These are phyloP conservation scores for Watsonalla binaria DNA, from an alignment of 2,888 invertebrate species.

Conservation along the genomic window DNA sequence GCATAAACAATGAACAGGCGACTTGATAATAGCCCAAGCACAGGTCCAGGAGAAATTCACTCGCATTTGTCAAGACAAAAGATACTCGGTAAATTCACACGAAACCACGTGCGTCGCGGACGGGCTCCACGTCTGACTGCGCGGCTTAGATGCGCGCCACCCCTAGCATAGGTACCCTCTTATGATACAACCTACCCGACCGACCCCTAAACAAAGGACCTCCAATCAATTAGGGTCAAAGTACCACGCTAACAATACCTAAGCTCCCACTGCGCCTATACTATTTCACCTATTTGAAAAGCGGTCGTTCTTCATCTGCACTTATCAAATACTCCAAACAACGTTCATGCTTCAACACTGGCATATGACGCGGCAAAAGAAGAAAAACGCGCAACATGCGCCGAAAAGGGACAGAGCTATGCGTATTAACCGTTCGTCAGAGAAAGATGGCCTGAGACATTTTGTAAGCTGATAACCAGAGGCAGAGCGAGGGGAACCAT, in stretches of 20 bases:
- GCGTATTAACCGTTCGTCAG: conserved; percentile 51
- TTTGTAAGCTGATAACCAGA: conserved; percentile 79
- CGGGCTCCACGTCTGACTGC: conserved; percentile 60
- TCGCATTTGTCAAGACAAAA: conserved; percentile 56
- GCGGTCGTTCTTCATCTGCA: conserved; percentile 36
- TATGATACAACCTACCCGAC: conserved; percentile 58
- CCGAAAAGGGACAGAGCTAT: conserved; percentile 60
- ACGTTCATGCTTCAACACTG: conserved; percentile 59
- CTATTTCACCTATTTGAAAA: conserved; percentile 25
- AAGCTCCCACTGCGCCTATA: conserved; percentile 21
- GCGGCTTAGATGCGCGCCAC: conserved; percentile 64
- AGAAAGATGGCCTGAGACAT: conserved; percentile 67
- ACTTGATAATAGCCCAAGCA: conserved; percentile 9
- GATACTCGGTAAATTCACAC: conserved; percentile 47
- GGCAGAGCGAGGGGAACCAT: conserved; percentile 74
- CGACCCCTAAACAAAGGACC: conserved; percentile 65
- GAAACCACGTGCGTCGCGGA: conserved; percentile 59
- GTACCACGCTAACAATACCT: conserved; percentile 28
- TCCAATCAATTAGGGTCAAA: conserved; percentile 63
- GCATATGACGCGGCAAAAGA: conserved; percentile 76
- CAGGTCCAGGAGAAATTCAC: conserved; percentile 35
- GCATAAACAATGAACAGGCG: conserved; percentile 7
- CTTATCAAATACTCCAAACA: conserved; percentile 54
- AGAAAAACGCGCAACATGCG: conserved; percentile 77
- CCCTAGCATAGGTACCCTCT: conserved; percentile 53